Conservation (phyloP, 1,140 invertebrate genomes). For the Latrodectus geometricus region DNA sequence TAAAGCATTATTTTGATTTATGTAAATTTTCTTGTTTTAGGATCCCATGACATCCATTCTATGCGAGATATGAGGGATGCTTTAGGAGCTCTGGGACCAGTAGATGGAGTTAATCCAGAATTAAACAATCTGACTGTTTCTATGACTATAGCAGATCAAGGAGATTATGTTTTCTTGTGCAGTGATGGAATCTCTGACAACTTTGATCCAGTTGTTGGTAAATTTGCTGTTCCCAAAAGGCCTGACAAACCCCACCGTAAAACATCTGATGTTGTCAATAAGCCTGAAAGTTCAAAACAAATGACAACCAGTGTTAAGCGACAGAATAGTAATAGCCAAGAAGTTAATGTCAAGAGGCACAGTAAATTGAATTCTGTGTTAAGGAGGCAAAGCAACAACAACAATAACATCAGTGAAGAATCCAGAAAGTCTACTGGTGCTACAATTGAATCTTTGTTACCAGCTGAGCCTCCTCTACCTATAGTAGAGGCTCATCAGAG, state of each 20-base stretch:
- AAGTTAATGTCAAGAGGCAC: slow-evolving; percentile 37
- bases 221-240: slow-evolving; percentile 80
- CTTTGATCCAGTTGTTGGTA: slow-evolving; percentile 93
- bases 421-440: not conserved
- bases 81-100: slow-evolving; percentile 88
- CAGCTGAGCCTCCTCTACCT: slow-evolving; percentile 68
- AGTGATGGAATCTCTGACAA: slow-evolving; percentile 94
- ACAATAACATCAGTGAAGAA: slow-evolving; percentile 5
- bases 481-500: slow-evolving; percentile 83
- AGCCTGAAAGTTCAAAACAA: not conserved
- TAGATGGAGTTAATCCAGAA: slow-evolving; percentile 89
- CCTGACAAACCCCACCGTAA: slow-evolving; percentile 50
- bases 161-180: slow-evolving; percentile 90
- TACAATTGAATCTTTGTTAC: not conserved
- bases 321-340: slow-evolving; percentile 49
- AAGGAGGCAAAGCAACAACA: slow-evolving; percentile 58
- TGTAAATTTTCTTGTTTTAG: slow-evolving; percentile 68
- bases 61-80: slow-evolving; percentile 94
- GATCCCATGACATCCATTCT: slow-evolving; percentile 88
- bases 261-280: not conserved
- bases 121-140: slow-evolving; percentile 90
- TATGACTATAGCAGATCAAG: slow-evolving; percentile 84
- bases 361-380: slow-evolving; percentile 19
- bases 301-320: slow-evolving; percentile 22
- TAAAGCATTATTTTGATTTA: not conserved